Evolutionary conservation across 2,113 vertebrate genomes (phyloP).

Genomic region (Parus major): DNA sequence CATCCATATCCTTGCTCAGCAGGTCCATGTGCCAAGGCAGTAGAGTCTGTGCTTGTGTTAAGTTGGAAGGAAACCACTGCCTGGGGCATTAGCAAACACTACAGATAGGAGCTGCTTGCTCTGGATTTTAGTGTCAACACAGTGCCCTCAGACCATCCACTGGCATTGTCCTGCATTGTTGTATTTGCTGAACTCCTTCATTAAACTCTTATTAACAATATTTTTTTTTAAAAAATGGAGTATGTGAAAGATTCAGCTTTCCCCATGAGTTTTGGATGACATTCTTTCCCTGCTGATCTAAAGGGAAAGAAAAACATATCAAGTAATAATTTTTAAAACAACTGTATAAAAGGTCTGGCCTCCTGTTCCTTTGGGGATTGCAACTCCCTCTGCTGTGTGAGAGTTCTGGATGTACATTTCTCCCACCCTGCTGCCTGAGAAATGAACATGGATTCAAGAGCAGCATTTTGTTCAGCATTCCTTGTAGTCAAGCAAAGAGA

Average conservation of each 20-base stretch:
- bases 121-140: not conserved
- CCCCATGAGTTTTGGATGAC: not conserved
- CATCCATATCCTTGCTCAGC: not conserved
- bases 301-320: conserved; percentile 36
- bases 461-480: not conserved
- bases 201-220: not conserved
- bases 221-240: too few species aligned
- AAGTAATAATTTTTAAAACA: conserved; percentile 16
- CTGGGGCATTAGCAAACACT: not conserved
- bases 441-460: not conserved
- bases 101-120: not conserved
- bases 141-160: not conserved
- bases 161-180: not conserved
- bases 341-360: not conserved
- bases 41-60: not conserved
- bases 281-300: conserved; percentile 33
- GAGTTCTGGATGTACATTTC: not conserved
- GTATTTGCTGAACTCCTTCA: not conserved
- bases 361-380: not conserved
- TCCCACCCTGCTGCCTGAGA: conserved; percentile 17
- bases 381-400: conserved; percentile 15
- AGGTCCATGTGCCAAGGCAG: not conserved
- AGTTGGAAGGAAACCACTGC: not conserved
- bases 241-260: not conserved
- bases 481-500: not conserved